Percentiles rank a stretch among this genome's conserved stretches.
Evolutionary conservation across 2,888 invertebrate species (phyloP).

Genomic region (Lasius platythorax): DNA sequence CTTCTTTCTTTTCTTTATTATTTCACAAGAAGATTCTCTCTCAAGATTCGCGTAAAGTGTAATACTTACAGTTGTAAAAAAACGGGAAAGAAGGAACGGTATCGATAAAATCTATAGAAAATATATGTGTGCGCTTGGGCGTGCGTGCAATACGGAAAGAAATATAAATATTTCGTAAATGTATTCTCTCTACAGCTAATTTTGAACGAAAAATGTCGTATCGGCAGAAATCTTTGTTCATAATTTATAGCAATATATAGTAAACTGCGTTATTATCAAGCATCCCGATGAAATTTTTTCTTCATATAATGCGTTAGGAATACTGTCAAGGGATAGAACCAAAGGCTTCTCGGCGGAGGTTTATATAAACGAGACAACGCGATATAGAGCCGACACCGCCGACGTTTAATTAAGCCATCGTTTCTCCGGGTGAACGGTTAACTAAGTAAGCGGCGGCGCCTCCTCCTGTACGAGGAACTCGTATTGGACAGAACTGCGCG

Average conservation of each 20-base stretch:
- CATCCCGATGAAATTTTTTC: conserved; percentile 11
- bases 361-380: conserved; percentile 60
- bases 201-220: neutral
- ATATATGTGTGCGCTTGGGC: neutral
- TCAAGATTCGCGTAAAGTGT: conserved; percentile 1
- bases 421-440: conserved; percentile 61
- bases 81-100: neutral
- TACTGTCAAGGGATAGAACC: conserved; percentile 24
- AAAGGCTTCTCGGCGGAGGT: conserved; percentile 44
- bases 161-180: neutral
- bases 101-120: conserved; percentile 3
- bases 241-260: neutral
- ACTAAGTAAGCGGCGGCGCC: conserved; percentile 69
- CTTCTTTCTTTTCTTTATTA: neutral
- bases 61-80: conserved; percentile 37
- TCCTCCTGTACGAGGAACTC: conserved; percentile 64
- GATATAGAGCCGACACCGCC: conserved; percentile 52
- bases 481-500: conserved; percentile 40
- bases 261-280: conserved; percentile 14
- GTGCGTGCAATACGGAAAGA: neutral
- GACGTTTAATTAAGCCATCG: conserved; percentile 74
- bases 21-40: neutral
- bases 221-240: conserved; percentile 3
- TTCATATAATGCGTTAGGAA: conserved; percentile 13
- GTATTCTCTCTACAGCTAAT: neutral